Evolutionary conservation across 2,113 vertebrate genomes (phyloP), one percentile per base, ranked within the genome.

Genomic region (Lepidothrix coronata): DNA sequence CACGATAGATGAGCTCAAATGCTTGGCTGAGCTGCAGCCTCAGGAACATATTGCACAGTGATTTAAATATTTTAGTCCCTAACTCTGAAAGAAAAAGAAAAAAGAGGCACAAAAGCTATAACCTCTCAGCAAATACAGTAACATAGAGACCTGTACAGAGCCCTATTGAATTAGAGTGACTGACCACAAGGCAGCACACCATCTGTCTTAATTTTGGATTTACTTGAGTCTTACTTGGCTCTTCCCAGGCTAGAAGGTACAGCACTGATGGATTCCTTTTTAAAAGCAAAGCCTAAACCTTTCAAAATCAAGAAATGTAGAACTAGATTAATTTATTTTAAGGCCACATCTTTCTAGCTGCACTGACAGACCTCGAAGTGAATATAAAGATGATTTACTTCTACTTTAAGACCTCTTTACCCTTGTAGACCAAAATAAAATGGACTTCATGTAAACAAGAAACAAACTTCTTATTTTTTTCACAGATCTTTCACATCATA

Each of bases 161-260:
- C 72, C 55, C 88, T 94, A 52, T 87, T 95, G 96, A 96, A 91
- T 88, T 65, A 67, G 67, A 85, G 85, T 71, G 85, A 86, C 79
- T 96, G 93, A 88, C 93, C 85, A 88, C 93, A 93, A 91, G 88
- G 95, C 90, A 96, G 88, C 91, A 95, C 91, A 95, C 75, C 85
- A 93, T 94, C 85, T 94, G 83, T 97, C 95, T 93, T 94, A 76
- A 93, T 96, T 88, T 78, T 74, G 95, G 75, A 75, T 92, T 77
- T 91, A 86, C 85, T 86, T 88, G 79, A 93, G 85, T 67, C 92
- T 93, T 85, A 94, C 30, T 94, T 95, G 96, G 93, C 92, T 96
- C 90, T 95, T 96, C 95, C 44, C 61, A 44, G 62, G 76, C 79
- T 85, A 85, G 68, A 92, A 94, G 88, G 83, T 92, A 93, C 79